Base-by-base conservation (phyloP, 2,888 invertebrate genomes). In the Pterostichus madidus region DNA sequence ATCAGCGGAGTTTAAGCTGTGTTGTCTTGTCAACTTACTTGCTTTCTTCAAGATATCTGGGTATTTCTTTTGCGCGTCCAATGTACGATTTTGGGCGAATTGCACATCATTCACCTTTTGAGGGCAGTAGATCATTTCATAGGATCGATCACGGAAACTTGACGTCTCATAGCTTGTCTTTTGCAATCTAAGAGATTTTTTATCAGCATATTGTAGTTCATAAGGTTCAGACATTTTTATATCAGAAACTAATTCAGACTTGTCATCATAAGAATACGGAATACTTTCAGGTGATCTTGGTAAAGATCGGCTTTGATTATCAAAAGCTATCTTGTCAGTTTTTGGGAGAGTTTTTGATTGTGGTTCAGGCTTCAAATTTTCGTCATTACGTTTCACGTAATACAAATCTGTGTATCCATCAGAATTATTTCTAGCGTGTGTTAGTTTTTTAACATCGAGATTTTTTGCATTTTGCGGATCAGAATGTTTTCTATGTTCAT, bases 101-200 rank as follows among this genome's bases (percentile, higher is more conserved):
- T 89, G 89, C 6, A 88, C 88, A 82, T 89, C 89, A 52, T 87
- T 89, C 5, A 87, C 85, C 0, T 87, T 89, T 85, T 89, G 88
- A 3, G 89, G 88, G 84, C 89, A 89, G 86, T 88, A 89, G 75
- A 89, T 89, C 89, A 89, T 89, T 85, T 90, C 89, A 84, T 89
- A 88, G 0, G 89, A 88, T 49, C 86, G 84, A n/a, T 88, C 88
- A 17, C 68, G 64, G 31, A 80, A 80, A 52, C 39, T 71, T 13
- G 61, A 44, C 5, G 80, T 56, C 17, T 71, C 71, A 8, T 35
- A 52, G 39, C 31, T 77, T 15, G 46, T 68, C 24, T 64, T 61
- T 76, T 82, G 82, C 75, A 81, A 11, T 32, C 76, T n/a, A 0
- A 82, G 76, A 46, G 81, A 75, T 64, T 82, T 82, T 61, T 82